These are phyloP conservation scores for Emberiza fucata DNA, from an alignment of 2,113 vertebrate genomes.

Conservation along the genomic window DNA sequence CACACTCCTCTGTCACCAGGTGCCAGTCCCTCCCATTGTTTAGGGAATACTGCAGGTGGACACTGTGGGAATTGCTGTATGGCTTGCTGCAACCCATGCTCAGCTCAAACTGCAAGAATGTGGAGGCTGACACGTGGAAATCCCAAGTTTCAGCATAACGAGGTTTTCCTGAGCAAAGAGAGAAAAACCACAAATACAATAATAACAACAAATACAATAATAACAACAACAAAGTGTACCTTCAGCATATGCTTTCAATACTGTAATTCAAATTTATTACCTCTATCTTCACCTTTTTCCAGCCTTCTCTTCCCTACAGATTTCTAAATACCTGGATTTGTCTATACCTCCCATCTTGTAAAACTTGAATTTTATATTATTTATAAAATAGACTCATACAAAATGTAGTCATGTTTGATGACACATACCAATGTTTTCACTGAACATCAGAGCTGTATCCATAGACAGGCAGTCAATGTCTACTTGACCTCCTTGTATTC, in stretches of 20 bases:
- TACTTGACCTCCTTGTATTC: conserved; percentile 93
- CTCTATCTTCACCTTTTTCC: neutral
- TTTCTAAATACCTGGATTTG: neutral
- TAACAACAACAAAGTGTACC: neutral
- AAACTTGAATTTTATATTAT: neutral
- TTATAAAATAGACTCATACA: neutral
- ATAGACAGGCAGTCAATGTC: conserved; percentile 91
- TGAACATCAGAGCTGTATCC: conserved; percentile 91
- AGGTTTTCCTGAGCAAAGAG: conserved; percentile 81
- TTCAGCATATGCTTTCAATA: neutral
- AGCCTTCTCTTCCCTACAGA: neutral
- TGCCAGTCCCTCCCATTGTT: conserved; percentile 93
- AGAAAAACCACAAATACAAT: neutral
- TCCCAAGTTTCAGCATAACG: conserved; percentile 98
- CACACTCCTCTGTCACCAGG: conserved; percentile 91
- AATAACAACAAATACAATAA: neutral
- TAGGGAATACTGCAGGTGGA: conserved; percentile 90
- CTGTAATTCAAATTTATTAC: neutral
- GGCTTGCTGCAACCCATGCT: conserved; percentile 96
- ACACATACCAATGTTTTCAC: conserved; percentile 82
- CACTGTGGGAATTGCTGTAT: conserved; percentile 79
- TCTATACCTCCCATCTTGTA: neutral
- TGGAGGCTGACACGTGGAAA: conserved; percentile 91
- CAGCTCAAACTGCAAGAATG: conserved; percentile 94
- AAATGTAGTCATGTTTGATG: neutral